Evolutionary conservation across 2,113 vertebrate species (phyloP), one percentile per base, ranked within the genome.

Genomic region (Collichthys lucidus): DNA sequence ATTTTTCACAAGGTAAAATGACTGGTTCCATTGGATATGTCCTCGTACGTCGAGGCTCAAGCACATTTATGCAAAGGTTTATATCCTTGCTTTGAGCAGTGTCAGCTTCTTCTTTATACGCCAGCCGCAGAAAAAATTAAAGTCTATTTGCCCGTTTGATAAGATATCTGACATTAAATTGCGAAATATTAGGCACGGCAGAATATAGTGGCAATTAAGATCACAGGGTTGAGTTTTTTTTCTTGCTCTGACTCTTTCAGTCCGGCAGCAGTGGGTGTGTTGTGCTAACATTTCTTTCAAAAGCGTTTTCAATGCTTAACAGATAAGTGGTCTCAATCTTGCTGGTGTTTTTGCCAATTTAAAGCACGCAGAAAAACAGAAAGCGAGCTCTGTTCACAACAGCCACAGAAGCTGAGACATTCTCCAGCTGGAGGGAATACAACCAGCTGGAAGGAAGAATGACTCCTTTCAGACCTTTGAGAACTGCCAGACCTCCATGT

Each of bases 281-380:
- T 79, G 66, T 59, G 16, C 50, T 66, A 59, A 46, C 19, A 22
- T 60, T 2, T 0, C 50, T 74, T 71, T 79, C 66, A 59, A 55
- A 83, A 67, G 63, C 3, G 11, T 78, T 66, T 66, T 79, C 56
- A 77, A 55, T 60, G 59, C 62, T 71, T 31, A 72, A 70, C 71
- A 66, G n/a, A 86, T 72, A 82, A 84, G 76, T 75, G 65, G 62
- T 65, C 76, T 77, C 64, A 72, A 49, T 88, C 42, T 49, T 68
- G 63, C 24, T 29, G 35, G 44, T 74, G 64, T 60, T 71, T 44
- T 57, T 70, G 74, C 35, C 77, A 85, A 61, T 86, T 79, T 70
- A 52, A 11, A 79, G 59, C 15, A 74, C 46, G 29, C n/a, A 60
- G 24, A 49, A 74, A 59, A 82, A 64, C 62, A 49, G 22, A 85